Percentiles rank a stretch among this genome's conserved stretches.
These are phyloP conservation scores for Bambusicola thoracicus DNA, from an alignment of 2,113 vertebrate species.

Conservation along the genomic window DNA sequence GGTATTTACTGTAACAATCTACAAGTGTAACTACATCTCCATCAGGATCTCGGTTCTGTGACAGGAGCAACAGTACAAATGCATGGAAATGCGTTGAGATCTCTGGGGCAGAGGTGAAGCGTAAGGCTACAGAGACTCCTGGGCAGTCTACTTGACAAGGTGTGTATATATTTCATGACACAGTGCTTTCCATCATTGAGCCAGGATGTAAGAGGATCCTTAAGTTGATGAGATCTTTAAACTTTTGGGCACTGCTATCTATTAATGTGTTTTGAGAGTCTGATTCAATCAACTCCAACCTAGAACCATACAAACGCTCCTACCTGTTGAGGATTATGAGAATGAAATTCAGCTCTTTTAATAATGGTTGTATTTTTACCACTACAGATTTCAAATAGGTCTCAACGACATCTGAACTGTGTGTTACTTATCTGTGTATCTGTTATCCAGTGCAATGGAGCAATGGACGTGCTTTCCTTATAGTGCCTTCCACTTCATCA, in stretches of 20 bases:
- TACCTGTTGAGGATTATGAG: neutral
- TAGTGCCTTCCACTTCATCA: neutral
- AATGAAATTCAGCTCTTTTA: neutral
- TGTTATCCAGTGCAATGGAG: neutral
- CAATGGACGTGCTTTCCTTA: neutral
- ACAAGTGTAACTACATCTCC: neutral
- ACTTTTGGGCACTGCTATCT: neutral
- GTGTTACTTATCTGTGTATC: neutral
- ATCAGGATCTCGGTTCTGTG: neutral
- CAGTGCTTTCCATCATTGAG: neutral
- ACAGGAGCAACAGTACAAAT: neutral
- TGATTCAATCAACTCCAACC: neutral
- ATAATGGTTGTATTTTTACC: neutral
- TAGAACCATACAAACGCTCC: neutral
- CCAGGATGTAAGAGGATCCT: neutral
- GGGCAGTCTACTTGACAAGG: neutral
- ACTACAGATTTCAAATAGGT: neutral
- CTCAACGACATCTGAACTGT: neutral
- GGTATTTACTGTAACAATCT: neutral
- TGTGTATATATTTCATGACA: fast-evolving
- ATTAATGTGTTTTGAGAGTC: neutral
- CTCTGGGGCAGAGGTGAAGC: neutral
- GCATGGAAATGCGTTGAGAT: neutral
- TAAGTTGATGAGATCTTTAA: neutral
- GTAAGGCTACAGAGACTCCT: neutral